Conservation (phyloP, 1,140 invertebrate species). For the Tetranychus cinnabarinus region DNA sequence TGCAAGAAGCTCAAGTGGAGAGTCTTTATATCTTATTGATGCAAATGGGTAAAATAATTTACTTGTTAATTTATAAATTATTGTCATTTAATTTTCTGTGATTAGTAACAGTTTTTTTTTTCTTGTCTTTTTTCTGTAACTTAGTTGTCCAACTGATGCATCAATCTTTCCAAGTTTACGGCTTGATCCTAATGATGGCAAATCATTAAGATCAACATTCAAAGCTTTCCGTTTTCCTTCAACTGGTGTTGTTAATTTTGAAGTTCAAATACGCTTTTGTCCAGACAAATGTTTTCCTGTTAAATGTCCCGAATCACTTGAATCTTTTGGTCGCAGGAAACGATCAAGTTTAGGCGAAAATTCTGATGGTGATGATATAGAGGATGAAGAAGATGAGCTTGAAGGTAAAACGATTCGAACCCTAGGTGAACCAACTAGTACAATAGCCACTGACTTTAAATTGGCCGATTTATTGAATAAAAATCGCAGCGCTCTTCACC, state of each 20-base stretch:
- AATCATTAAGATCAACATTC: constrained; percentile 24
- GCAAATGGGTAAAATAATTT: constrained; percentile 22
- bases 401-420: background rate
- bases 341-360: background rate
- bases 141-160: constrained; percentile 26
- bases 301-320: constrained; percentile 5
- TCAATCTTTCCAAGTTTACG: constrained; percentile 25
- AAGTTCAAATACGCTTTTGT: constrained; percentile 29
- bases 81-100: background rate
- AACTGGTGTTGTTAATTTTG: constrained; percentile 27
- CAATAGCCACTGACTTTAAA: too few species aligned
- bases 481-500: too few species aligned
- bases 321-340: background rate
- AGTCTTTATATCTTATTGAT: constrained; percentile 26
- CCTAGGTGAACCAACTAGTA: background rate
- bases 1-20: constrained; percentile 27
- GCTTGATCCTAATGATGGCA: constrained; percentile 20
- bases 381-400: background rate
- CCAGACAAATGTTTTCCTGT: constrained; percentile 27
- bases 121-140: background rate
- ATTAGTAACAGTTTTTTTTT: background rate
- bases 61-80: background rate
- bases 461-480: too few species aligned
- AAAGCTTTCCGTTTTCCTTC: constrained; percentile 30
- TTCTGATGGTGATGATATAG: background rate